Evolutionary conservation across 2,888 invertebrate species (phyloP).

Genomic region (Tuberolachnus salignus): DNA sequence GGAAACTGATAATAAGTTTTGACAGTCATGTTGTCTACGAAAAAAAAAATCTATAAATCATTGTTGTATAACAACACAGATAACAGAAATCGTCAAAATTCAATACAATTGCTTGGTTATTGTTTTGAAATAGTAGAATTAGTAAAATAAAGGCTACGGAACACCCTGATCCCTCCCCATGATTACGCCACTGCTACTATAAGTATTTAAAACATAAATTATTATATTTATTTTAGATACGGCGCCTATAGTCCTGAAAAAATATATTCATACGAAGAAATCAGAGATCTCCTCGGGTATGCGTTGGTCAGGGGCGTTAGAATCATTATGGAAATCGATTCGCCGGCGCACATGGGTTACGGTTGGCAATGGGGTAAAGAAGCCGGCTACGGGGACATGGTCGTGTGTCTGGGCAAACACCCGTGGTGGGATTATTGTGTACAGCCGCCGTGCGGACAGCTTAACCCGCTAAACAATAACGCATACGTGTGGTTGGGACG

Average conservation of each 20-base stretch:
- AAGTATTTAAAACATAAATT: background rate
- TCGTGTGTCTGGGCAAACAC: slow-evolving; percentile 71
- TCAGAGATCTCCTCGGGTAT: slow-evolving; percentile 74
- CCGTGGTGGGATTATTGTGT: slow-evolving; percentile 78
- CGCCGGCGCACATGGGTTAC: slow-evolving; percentile 79
- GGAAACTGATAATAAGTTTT: no score
- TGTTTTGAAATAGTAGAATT: no score
- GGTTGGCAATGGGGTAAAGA: slow-evolving; percentile 83
- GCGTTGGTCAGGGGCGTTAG: slow-evolving; percentile 81
- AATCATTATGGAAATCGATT: slow-evolving; percentile 86
- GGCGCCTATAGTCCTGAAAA: slow-evolving; percentile 75
- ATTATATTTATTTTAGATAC: slow-evolving; percentile 65
- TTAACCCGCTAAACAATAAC: slow-evolving; percentile 78
- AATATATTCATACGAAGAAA: slow-evolving; percentile 73
- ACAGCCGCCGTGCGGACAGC: slow-evolving; percentile 84
- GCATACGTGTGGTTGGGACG: slow-evolving; percentile 72
- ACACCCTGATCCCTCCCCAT: no score
- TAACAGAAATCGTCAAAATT: no score
- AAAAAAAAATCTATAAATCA: no score
- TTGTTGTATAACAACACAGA: no score
- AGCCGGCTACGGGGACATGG: slow-evolving; percentile 69
- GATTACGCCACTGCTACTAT: background rate
- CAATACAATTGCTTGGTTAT: no score
- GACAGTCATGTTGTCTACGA: no score
- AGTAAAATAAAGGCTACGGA: no score